Percentiles rank a stretch among this genome's conserved stretches.
Evolutionary conservation across 2,797 vertebrate species (phyloP).

Genomic region (Syngnathus rostellatus): DNA sequence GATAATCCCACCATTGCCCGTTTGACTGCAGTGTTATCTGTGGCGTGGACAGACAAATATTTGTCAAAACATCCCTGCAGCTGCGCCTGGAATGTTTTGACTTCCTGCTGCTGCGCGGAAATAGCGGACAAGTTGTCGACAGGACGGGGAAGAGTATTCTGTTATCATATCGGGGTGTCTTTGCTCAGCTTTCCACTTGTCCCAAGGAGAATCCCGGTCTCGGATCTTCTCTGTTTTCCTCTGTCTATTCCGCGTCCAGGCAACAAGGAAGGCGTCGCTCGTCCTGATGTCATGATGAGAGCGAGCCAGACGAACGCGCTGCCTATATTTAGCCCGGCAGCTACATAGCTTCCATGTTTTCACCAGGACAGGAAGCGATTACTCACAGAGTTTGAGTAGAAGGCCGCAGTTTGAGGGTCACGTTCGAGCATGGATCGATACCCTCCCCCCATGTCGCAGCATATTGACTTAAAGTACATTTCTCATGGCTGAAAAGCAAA

Average conservation of each 20-base stretch:
- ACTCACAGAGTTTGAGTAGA: slow-evolving; percentile 24
- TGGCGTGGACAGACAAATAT: slow-evolving; percentile 31
- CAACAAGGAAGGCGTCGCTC: slow-evolving; percentile 48
- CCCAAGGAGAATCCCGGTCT: slow-evolving; percentile 15
- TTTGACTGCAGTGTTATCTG: slow-evolving; percentile 24
- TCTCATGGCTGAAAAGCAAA: too few relatives aligned
- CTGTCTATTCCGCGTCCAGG: slow-evolving; percentile 46
- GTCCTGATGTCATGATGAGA: slow-evolving; percentile 55
- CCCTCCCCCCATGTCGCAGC: too few relatives aligned
- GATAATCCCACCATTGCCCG: not conserved
- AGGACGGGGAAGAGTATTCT: slow-evolving; percentile 17
- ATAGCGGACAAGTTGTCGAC: slow-evolving; percentile 40
- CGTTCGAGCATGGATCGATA: not conserved
- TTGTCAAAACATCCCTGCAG: slow-evolving; percentile 50
- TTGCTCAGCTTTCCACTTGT: not conserved
- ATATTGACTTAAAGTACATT: too few relatives aligned
- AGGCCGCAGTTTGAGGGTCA: not conserved
- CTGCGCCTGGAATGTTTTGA: slow-evolving; percentile 35
- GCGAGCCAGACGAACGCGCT: slow-evolving; percentile 26
- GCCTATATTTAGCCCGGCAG: slow-evolving; percentile 56
- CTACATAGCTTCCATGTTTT: slow-evolving; percentile 42
- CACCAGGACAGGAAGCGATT: slow-evolving; percentile 30
- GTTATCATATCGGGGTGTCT: not conserved
- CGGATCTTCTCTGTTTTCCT: slow-evolving; percentile 49
- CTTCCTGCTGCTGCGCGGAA: slow-evolving; percentile 41